A percentile compares a stretch with the other conserved stretches of the same genome.
These are phyloP conservation scores for Gopherus flavomarginatus DNA, from an alignment of 2,113 vertebrate species.

Conservation along the genomic window DNA sequence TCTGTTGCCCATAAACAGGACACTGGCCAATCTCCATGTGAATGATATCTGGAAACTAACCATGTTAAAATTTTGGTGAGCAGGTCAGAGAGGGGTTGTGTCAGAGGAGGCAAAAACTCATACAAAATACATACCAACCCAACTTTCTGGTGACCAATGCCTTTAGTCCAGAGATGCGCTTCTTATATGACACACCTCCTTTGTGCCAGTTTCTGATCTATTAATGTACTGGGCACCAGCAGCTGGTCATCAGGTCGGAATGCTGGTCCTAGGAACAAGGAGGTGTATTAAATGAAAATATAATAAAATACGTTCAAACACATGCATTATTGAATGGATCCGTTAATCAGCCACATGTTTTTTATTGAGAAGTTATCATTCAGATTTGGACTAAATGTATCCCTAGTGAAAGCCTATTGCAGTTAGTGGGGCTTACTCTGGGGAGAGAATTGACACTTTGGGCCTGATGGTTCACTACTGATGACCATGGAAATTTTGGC, in stretches of 20 bases:
- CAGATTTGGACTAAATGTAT: constrained; percentile 13
- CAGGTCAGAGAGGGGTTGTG: constrained; percentile 53
- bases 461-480: constrained; percentile 20
- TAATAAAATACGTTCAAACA: background rate
- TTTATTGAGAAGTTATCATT: background rate
- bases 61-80: background rate
- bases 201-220: constrained; percentile 24
- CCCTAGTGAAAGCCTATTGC: constrained; percentile 23
- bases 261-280: background rate
- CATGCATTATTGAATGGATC: background rate
- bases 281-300: background rate
- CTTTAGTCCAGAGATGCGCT: constrained; percentile 53
- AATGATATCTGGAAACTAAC: constrained; percentile 63
- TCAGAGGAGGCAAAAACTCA: constrained; percentile 45
- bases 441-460: constrained; percentile 22
- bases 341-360: background rate
- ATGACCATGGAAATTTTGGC: background rate
- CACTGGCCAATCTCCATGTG: constrained; percentile 42
- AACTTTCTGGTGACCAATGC: constrained; percentile 26
- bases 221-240: constrained; percentile 14
- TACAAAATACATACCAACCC: constrained; percentile 41
- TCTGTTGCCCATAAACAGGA: constrained; percentile 33
- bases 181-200: constrained; percentile 51
- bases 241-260: background rate
- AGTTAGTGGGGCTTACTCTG: background rate